A percentile compares a stretch with the other conserved stretches of the same genome.
Evolutionary conservation across 1,140 invertebrate species (phyloP).

Genomic region (Bursaphelenchus mucronatus): DNA sequence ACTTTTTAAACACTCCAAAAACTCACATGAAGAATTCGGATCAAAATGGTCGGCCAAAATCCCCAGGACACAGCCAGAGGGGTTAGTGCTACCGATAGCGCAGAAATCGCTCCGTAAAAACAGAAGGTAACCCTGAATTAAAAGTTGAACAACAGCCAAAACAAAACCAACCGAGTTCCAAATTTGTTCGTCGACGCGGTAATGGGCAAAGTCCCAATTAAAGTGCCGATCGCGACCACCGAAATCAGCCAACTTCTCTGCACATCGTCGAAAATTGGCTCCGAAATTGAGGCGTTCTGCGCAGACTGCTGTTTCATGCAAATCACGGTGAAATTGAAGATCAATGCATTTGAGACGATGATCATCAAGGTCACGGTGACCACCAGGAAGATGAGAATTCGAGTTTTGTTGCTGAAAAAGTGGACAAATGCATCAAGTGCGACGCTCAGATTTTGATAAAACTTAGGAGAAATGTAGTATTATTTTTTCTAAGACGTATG

Average conservation of each 20-base stretch:
- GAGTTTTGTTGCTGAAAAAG: too few relatives aligned
- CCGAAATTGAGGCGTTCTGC: too few relatives aligned
- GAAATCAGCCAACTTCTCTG: slow-evolving; percentile 37
- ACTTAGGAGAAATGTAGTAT: too few relatives aligned
- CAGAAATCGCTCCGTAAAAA: slow-evolving; percentile 51
- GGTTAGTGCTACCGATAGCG: slow-evolving; percentile 44
- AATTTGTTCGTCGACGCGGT: slow-evolving; percentile 22
- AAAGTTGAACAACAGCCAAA: too few relatives aligned
- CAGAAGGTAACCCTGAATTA: slow-evolving; percentile 36
- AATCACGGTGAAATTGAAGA: too few relatives aligned
- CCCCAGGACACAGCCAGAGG: slow-evolving; percentile 42
- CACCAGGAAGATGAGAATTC: too few relatives aligned
- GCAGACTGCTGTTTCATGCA: too few relatives aligned
- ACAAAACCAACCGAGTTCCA: neutral
- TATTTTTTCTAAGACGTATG: too few relatives aligned
- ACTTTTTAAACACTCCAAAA: neutral
- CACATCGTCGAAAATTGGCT: neutral
- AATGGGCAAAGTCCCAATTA: slow-evolving; percentile 40
- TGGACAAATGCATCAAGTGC: too few relatives aligned
- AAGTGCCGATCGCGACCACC: slow-evolving; percentile 39
- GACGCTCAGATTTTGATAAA: too few relatives aligned
- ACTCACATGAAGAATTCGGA: slow-evolving; percentile 46
- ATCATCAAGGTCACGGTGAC: too few relatives aligned
- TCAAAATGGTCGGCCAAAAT: slow-evolving; percentile 34
- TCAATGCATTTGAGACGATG: too few relatives aligned